Conservation (phyloP, 2,797 vertebrate species). For the Sardinella longiceps region DNA sequence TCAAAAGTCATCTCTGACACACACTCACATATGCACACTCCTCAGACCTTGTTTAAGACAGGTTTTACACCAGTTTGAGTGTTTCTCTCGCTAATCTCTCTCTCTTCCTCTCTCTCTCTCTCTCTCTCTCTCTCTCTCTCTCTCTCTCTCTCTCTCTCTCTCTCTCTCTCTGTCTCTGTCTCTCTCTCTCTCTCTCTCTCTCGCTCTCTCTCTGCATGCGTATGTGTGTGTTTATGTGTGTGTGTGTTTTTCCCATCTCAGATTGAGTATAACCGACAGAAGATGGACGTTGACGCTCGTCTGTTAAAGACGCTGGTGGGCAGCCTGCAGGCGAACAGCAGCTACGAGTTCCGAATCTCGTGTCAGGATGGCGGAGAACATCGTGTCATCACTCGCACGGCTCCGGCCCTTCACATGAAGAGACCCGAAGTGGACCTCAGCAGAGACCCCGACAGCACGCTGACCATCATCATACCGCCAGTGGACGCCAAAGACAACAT, state of each 20-base stretch:
- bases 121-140: too few species aligned
- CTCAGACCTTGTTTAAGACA: too few species aligned
- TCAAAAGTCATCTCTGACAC: too few species aligned
- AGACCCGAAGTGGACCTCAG: constrained; percentile 89
- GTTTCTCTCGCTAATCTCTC: too few species aligned
- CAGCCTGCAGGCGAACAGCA: constrained; percentile 85
- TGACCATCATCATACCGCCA: constrained; percentile 84
- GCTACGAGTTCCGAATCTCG: constrained; percentile 90
- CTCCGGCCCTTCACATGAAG: constrained; percentile 82
- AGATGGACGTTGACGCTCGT: constrained; percentile 88
- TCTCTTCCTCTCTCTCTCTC: too few species aligned
- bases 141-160: too few species aligned
- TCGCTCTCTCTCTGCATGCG: neutral
- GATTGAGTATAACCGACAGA: constrained; percentile 92
- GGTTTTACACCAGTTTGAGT: neutral
- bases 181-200: too few species aligned
- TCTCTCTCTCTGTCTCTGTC: too few species aligned
- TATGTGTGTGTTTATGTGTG: neutral
- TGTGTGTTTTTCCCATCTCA: constrained; percentile 55
- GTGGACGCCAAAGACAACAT: constrained; percentile 82
- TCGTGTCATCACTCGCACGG: constrained; percentile 85
- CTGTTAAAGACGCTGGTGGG: constrained; percentile 88
- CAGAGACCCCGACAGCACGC: constrained; percentile 81
- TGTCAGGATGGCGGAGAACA: constrained; percentile 88
- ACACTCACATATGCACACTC: too few species aligned